These are phyloP conservation scores for Cassiopea xamachana DNA, from an alignment of 30 jellyfish, hydroid and myxozoan genomes.

Conservation along the genomic window DNA sequence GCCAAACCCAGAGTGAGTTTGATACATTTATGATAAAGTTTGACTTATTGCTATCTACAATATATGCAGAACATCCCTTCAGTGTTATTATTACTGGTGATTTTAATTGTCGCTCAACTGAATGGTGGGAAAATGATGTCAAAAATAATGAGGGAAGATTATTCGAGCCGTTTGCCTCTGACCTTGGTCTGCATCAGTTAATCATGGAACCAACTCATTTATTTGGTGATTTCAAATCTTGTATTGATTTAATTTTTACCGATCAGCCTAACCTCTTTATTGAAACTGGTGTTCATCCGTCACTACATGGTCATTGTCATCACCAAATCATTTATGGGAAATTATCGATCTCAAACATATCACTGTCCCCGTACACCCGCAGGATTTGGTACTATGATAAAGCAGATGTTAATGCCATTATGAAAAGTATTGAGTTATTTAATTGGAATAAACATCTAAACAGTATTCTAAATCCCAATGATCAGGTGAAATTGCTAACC, in stretches of 20 bases:
- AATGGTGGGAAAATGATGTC: slow-evolving; percentile 52
- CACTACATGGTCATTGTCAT: slow-evolving; percentile 62
- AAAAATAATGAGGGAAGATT: slow-evolving; percentile 41
- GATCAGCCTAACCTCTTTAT: slow-evolving; percentile 51
- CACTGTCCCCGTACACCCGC: slow-evolving; percentile 55
- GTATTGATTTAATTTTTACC: slow-evolving; percentile 44
- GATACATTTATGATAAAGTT: slow-evolving; percentile 16
- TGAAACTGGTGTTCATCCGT: slow-evolving; percentile 55
- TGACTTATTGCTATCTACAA: slow-evolving; percentile 16
- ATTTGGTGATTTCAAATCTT: slow-evolving; percentile 7
- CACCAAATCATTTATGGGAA: slow-evolving; percentile 52
- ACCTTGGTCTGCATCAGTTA: slow-evolving; percentile 35
- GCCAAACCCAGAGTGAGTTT: slow-evolving; percentile 33
- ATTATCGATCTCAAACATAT: slow-evolving; percentile 32
- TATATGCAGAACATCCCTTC: slow-evolving; percentile 24
- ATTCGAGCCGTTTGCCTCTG: background rate
- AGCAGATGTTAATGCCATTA: slow-evolving; percentile 29
- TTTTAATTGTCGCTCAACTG: slow-evolving; percentile 35
- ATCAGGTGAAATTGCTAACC: slow-evolving; percentile 43
- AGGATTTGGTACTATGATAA: slow-evolving; percentile 64
- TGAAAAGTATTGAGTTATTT: slow-evolving; percentile 53
- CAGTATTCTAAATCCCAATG: slow-evolving; percentile 36
- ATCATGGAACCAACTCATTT: slow-evolving; percentile 37
- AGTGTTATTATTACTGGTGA: slow-evolving; percentile 52
- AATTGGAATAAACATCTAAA: slow-evolving; percentile 49